Evolutionary conservation across 2,113 vertebrate species (phyloP), one percentile per base, ranked within the genome.

Genomic region (Oxygymnocypris stewartii): DNA sequence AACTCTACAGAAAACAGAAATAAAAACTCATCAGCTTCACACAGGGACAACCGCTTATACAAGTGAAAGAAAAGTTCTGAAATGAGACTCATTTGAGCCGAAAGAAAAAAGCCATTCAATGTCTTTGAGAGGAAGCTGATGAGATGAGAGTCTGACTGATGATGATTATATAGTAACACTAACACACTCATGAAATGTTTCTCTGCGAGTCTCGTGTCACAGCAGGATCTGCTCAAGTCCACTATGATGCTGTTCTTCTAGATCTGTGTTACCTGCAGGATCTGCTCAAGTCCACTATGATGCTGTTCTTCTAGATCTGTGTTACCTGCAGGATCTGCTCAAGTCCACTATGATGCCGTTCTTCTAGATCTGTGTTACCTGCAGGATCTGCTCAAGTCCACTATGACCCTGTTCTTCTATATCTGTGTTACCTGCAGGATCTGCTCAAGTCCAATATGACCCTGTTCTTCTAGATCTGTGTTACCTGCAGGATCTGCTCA

Each of bases 361-460:
- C 67, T 71, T 71, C 31, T 71, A 71, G 16, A 73, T 73, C 3
- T 40, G 8, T 73, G 25, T 37, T 69, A 88, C 87, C 87, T 85
- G 71, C 25, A 85, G 71, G 74, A 88, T 86, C 14, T 76, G 44
- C 28, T 31, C 28, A 31, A 31, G 28, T 31, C 61, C 11, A 67
- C 63, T 67, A 2, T 67, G 63, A 67, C 1, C 12, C 63, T 31
- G 31, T 37, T 37, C 67, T 71, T 71, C 31, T 71, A 71, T 7
- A 73, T 73, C 3, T 40, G 8, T 73, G 25, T 37, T 69, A 88
- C 87, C 87, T 85, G 71, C 25, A 85, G 71, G 74, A 88, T 86
- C 14, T 76, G 44, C 28, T 31, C 28, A 31, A 31, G 28, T 31
- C 28, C 28, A n/a, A 87, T 85, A 44, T 78, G 61, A 31, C 88